Conservation (phyloP, 2,888 invertebrate species). For the Phragmatobia fuliginosa region DNA sequence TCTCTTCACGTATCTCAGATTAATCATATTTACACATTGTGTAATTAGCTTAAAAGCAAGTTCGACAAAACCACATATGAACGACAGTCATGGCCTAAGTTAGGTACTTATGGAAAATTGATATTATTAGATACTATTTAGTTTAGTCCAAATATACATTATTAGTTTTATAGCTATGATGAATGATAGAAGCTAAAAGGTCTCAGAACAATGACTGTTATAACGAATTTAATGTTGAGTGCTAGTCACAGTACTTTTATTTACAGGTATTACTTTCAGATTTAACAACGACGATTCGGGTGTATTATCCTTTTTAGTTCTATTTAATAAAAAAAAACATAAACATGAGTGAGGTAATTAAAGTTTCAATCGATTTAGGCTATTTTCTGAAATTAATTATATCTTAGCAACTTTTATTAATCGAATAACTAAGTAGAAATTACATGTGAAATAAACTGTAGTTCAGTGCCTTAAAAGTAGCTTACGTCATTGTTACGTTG, state of each 20-base stretch:
- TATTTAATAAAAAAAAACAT: neutral
- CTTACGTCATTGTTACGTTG: slow-evolving; percentile 65
- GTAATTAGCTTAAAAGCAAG: slow-evolving; percentile 1
- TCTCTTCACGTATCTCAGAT: neutral
- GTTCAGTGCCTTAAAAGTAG: slow-evolving; percentile 42
- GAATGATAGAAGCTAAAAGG: neutral
- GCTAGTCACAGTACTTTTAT: neutral
- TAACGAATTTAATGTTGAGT: neutral
- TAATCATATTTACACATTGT: neutral
- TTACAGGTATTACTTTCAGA: neutral
- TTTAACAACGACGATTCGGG: neutral
- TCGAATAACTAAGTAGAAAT: slow-evolving; percentile 4
- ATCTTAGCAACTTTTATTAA: neutral
- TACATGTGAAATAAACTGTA: slow-evolving; percentile 27
- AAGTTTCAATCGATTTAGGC: neutral
- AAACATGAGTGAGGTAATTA: neutral
- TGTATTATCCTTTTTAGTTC: too few species aligned
- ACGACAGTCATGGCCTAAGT: neutral
- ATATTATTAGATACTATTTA: neutral
- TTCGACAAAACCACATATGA: neutral
- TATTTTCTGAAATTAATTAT: neutral
- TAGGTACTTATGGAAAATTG: neutral
- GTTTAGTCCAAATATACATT: neutral
- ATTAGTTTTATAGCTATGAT: neutral
- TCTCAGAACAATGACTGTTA: neutral